Conservation (phyloP, 1,140 invertebrate genomes). For the Aphelenchoides avenae region DNA sequence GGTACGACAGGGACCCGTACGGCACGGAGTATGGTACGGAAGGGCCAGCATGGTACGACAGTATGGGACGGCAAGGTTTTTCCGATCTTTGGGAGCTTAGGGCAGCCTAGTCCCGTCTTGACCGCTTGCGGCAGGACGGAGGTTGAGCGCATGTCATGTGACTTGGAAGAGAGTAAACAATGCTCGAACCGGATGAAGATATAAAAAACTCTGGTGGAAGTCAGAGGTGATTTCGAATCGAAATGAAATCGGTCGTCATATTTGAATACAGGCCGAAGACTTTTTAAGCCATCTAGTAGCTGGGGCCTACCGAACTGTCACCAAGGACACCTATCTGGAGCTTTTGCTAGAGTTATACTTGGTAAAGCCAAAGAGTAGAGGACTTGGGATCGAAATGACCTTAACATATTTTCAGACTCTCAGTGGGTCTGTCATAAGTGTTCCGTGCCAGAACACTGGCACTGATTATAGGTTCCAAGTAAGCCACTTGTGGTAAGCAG, state of each 20-base stretch:
- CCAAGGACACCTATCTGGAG: slow-evolving; percentile 73
- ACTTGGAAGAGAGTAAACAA: slow-evolving; percentile 86
- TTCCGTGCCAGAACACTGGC: slow-evolving; percentile 68
- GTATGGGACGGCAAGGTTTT: slow-evolving; percentile 73
- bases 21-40: slow-evolving; percentile 89
- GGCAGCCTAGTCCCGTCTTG: slow-evolving; percentile 48
- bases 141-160: slow-evolving; percentile 71
- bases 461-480: slow-evolving; percentile 69
- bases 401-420: slow-evolving; percentile 85
- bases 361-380: slow-evolving; percentile 82
- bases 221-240: slow-evolving; percentile 80
- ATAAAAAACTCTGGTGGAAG: slow-evolving; percentile 82
- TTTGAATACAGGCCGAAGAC: slow-evolving; percentile 86
- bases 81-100: slow-evolving; percentile 62
- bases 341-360: slow-evolving; percentile 62
- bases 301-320: slow-evolving; percentile 83
- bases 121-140: slow-evolving; percentile 63
- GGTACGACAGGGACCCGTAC: slow-evolving; percentile 61
- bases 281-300: slow-evolving; percentile 86
- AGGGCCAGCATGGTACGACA: slow-evolving; percentile 85
- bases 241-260: slow-evolving; percentile 86
- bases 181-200: slow-evolving; percentile 78
- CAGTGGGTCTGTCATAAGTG: slow-evolving; percentile 74
- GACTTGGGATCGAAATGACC: slow-evolving; percentile 71
- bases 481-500: slow-evolving; percentile 86